These are phyloP conservation scores for Coracopsis vasa DNA, from an alignment of 2,113 vertebrate genomes.

Conservation along the genomic window DNA sequence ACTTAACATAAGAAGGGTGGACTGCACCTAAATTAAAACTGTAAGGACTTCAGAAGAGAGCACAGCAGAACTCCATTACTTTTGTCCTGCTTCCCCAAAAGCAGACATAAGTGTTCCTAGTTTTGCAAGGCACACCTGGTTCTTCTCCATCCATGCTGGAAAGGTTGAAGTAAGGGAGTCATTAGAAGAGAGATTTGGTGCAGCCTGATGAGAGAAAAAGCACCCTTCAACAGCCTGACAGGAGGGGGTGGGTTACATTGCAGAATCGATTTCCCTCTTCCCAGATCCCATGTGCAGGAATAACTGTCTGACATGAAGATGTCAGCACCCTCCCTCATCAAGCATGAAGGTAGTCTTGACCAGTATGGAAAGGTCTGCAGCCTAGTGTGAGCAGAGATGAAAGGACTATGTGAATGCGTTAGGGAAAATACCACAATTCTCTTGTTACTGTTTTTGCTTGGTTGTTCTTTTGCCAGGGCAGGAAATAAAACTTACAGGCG, in stretches of 20 bases:
- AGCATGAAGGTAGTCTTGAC: not conserved
- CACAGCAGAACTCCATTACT: not conserved
- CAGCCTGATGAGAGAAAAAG: not conserved
- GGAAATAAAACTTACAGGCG: conserved; percentile 61
- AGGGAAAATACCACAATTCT: not conserved
- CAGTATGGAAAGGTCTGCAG: not conserved
- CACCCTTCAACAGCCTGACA: not conserved
- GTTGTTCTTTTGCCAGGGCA: conserved; percentile 42
- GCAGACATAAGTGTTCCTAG: not conserved
- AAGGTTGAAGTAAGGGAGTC: not conserved
- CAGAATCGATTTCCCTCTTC: not conserved
- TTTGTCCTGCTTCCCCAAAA: not conserved
- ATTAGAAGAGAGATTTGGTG: not conserved
- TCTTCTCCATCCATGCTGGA: not conserved
- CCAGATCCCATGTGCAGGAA: not conserved
- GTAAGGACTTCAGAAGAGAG: not conserved
- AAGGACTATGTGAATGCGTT: not conserved
- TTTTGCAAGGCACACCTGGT: not conserved
- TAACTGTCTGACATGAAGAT: not conserved
- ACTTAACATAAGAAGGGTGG: not conserved
- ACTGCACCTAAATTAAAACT: not conserved
- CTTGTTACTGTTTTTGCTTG: conserved; percentile 21
- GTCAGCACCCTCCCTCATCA: not conserved
- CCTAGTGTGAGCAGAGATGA: not conserved
- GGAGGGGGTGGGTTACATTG: not conserved